Evolutionary conservation across 1,140 invertebrate genomes (phyloP), one percentile per base, ranked within the genome.

Genomic region (Agraylea sexmaculata): DNA sequence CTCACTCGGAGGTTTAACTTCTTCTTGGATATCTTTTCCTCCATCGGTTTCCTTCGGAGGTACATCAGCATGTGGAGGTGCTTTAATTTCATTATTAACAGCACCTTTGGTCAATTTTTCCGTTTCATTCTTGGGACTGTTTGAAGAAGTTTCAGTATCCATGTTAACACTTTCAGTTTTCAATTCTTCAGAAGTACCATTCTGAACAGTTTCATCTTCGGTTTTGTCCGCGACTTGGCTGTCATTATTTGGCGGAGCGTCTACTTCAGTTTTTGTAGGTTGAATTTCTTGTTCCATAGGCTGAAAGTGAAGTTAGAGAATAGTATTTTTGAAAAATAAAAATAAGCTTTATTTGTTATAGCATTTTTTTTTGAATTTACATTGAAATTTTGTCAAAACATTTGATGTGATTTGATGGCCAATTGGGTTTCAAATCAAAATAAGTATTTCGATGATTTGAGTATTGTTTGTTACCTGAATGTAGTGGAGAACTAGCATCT

Each of bases 401-500:
- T 7, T 25, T 25, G 23, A 25, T 7, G n/a, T 25, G 23, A 25
- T 25, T 25, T n/a, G n/a, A n/a, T n/a, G n/a, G n/a, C n/a, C n/a
- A n/a, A n/a, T n/a, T n/a, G n/a, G n/a, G n/a, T n/a, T n/a, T n/a
- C n/a, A n/a, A n/a, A n/a, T n/a, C n/a, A n/a, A n/a, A n/a, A n/a
- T n/a, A n/a, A n/a, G n/a, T n/a, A n/a, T n/a, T n/a, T n/a, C n/a
- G n/a, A n/a, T n/a, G n/a, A n/a, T n/a, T n/a, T n/a, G n/a, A n/a
- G 27, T 39, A 33, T 40, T 42, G 28, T 40, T 18, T 30, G 39
- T 53, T 53, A 53, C 52, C 52, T 53, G 52, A 45, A 53, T 53
- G 40, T 48, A 52, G 45, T 53, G 52, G 27, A 53, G 52, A 10
- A 47, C 49, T 46, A 52, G 46, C 52, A 53, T 53, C 52, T 53